Conservation (phyloP, 1,140 invertebrate genomes). For the Notospermus geniculatus region DNA sequence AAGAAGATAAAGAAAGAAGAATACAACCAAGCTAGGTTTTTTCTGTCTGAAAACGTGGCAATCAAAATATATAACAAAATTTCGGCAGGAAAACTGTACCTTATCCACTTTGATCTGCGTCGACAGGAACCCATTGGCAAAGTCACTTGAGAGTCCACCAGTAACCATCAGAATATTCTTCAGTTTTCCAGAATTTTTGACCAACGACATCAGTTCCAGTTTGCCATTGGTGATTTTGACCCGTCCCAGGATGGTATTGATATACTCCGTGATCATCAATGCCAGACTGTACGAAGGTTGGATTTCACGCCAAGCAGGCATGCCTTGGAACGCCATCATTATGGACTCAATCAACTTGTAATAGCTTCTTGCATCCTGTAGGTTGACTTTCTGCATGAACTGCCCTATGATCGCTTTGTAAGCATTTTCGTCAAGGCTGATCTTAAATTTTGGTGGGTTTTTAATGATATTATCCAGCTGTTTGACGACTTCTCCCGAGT, state of each 20-base stretch:
- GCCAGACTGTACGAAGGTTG: not conserved
- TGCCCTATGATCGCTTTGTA: not conserved
- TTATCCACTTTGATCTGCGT: slow-evolving; percentile 1
- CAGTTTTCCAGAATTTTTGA: not conserved
- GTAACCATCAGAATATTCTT: not conserved
- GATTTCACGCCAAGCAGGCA: not conserved
- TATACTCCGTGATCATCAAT: not conserved
- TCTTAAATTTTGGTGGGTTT: not conserved
- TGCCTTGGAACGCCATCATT: not conserved
- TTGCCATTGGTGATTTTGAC: not conserved
- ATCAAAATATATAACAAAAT: too few species aligned
- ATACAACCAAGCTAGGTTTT: too few species aligned
- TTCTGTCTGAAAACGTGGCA: too few species aligned
- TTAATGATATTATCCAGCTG: not conserved
- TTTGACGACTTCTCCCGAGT: not conserved
- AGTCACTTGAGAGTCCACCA: not conserved
- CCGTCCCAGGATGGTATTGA: not conserved
- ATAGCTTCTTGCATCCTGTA: slow-evolving; percentile 1
- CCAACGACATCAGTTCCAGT: not conserved
- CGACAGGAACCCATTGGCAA: slow-evolving; percentile 3
- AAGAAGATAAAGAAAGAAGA: too few species aligned
- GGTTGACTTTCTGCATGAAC: not conserved
- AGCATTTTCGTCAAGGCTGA: not conserved
- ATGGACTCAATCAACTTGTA: slow-evolving; percentile 1
- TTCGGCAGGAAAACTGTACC: too few species aligned